Conservation (phyloP, 2,888 invertebrate species). For the Laothoe populi region DNA sequence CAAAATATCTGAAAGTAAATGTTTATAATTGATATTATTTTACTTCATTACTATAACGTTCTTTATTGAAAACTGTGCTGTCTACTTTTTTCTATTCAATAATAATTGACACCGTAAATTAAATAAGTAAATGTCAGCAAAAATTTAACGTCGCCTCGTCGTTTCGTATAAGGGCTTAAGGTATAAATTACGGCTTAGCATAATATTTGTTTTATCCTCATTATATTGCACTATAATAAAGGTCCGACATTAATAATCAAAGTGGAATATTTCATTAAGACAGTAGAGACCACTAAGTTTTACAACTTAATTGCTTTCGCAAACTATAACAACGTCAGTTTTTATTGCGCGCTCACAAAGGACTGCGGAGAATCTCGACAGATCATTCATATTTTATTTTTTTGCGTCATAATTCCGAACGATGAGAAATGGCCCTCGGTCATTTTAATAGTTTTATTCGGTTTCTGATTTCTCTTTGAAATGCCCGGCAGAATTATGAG, state of each 20-base stretch:
- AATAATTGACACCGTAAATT: constrained; percentile 11
- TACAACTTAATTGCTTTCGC: constrained; percentile 81
- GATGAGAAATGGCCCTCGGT: constrained; percentile 62
- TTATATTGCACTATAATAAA: constrained; percentile 68
- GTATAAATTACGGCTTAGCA: constrained; percentile 34
- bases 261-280: constrained; percentile 78
- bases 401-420: constrained; percentile 68
- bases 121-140: constrained; percentile 23
- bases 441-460: constrained; percentile 53
- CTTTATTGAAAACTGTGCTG: neutral
- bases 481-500: constrained; percentile 41
- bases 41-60: too few species aligned
- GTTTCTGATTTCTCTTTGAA: constrained; percentile 39
- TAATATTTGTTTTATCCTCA: constrained; percentile 62
- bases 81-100: neutral
- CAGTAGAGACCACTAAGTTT: constrained; percentile 74
- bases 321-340: constrained; percentile 79
- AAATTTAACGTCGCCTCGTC: constrained; percentile 17
- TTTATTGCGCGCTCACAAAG: constrained; percentile 68
- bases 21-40: too few species aligned
- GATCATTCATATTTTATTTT: constrained; percentile 40
- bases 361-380: constrained; percentile 54
- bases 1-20: too few species aligned
- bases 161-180: neutral
- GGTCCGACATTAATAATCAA: constrained; percentile 70